Percentiles rank a stretch among this genome's conserved stretches.
Conservation (phyloP, 2,113 vertebrate species). For the Gopherus flavomarginatus region DNA sequence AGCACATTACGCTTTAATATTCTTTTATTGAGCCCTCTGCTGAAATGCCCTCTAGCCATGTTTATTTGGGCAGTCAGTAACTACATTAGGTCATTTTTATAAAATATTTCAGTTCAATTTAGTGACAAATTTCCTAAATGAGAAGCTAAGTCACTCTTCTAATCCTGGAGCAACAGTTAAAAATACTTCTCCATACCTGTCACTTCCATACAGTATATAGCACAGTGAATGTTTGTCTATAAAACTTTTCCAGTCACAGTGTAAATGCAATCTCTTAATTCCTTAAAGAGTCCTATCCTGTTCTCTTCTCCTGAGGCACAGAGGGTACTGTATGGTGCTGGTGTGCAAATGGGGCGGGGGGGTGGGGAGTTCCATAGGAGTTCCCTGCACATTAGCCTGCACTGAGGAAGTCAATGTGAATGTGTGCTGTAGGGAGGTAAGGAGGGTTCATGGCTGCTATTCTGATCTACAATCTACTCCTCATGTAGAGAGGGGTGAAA, state of each 20-base stretch:
- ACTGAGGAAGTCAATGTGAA: background rate
- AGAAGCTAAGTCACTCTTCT: background rate
- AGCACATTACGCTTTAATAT: background rate
- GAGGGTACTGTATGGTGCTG: no score
- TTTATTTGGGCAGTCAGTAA: background rate
- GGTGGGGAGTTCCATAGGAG: background rate
- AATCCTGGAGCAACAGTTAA: background rate
- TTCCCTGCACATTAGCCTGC: background rate
- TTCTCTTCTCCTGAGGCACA: no score
- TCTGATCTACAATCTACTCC: background rate
- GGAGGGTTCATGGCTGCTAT: background rate
- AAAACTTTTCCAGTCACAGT: no score
- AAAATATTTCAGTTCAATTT: background rate
- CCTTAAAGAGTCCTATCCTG: no score
- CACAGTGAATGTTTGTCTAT: no score
- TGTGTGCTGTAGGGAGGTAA: background rate
- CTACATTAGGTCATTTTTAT: background rate
- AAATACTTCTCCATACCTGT: no score
- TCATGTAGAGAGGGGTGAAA: background rate
- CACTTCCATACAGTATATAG: no score
- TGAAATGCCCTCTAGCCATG: background rate
- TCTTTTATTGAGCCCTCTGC: background rate
- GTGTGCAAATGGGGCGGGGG: background rate
- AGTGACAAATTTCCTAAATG: background rate
- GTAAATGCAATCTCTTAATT: no score